These are phyloP conservation scores for Crotophaga sulcirostris DNA, from an alignment of 2,113 vertebrate species.

Conservation along the genomic window DNA sequence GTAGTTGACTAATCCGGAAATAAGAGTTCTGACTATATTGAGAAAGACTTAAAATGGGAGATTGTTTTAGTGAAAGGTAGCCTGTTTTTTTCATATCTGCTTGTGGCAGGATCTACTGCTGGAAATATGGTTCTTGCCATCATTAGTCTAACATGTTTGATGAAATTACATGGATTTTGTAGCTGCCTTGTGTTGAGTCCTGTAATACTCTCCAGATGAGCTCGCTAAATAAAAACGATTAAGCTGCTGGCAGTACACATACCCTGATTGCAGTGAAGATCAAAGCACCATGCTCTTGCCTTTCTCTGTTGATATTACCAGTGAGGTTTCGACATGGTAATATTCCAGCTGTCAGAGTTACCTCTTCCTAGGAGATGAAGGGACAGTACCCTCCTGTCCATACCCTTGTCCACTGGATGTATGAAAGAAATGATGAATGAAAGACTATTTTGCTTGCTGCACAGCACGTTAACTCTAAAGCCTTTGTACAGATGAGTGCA, in stretches of 20 bases:
- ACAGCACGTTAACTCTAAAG: not conserved
- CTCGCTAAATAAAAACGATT: not conserved
- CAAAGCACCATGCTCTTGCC: not conserved
- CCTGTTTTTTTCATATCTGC: not conserved
- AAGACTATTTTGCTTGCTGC: not conserved
- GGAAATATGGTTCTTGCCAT: not conserved
- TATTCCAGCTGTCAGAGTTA: not conserved
- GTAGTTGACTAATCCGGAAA: not conserved
- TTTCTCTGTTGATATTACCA: not conserved
- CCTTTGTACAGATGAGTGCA: not conserved
- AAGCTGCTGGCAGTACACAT: not conserved
- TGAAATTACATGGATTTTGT: conserved; percentile 19
- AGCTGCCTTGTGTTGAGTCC: not conserved
- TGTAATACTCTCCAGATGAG: not conserved
- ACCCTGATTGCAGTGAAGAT: not conserved
- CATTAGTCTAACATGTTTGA: not conserved
- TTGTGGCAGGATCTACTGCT: not conserved
- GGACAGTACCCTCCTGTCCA: not conserved
- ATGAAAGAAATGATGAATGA: not conserved
- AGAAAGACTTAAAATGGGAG: not conserved
- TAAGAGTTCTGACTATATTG: not conserved
- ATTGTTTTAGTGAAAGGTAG: not conserved
- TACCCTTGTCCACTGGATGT: not conserved
- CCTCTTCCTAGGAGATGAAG: not conserved
- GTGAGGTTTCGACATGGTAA: not conserved